Evolutionary conservation across 2,797 vertebrate genomes (phyloP).

Genomic region (Pipistrellus pipistrellus): DNA sequence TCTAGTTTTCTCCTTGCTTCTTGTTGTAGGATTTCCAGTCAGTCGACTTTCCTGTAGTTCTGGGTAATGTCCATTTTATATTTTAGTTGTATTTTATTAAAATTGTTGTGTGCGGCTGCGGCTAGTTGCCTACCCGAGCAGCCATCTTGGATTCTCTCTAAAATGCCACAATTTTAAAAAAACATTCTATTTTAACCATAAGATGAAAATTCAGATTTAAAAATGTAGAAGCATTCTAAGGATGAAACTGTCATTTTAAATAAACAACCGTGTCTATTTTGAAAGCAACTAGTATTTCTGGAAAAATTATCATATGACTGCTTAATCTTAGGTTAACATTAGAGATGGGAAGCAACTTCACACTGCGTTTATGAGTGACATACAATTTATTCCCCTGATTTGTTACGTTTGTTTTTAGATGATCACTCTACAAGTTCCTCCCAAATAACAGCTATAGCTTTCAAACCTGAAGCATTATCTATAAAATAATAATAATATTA

Average conservation of each 20-base stretch:
- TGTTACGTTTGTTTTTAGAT: slow-evolving; percentile 10
- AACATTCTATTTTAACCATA: slow-evolving; percentile 36
- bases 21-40: no score
- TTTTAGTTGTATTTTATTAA: no score
- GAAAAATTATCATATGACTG: slow-evolving; percentile 18
- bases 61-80: no score
- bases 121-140: no score
- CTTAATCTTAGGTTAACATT: slow-evolving; percentile 14
- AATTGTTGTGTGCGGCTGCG: no score
- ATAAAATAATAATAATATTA: slow-evolving; percentile 17
- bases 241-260: slow-evolving; percentile 53
- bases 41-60: no score
- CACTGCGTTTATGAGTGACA: neutral
- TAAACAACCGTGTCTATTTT: slow-evolving; percentile 32
- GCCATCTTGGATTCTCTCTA: no score
- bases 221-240: neutral
- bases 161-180: slow-evolving; percentile 48
- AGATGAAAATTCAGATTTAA: slow-evolving; percentile 45
- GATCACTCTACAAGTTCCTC: neutral
- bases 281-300: slow-evolving; percentile 43
- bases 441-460: neutral
- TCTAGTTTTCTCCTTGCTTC: no score
- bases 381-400: slow-evolving; percentile 42
- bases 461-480: slow-evolving; percentile 46
- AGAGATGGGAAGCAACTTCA: slow-evolving; percentile 43